A percentile compares a stretch with the other conserved stretches of the same genome.
phyloP scores from a whole-genome alignment of 1,140 invertebrate species.

The Lepidurus couesii region DNA sequence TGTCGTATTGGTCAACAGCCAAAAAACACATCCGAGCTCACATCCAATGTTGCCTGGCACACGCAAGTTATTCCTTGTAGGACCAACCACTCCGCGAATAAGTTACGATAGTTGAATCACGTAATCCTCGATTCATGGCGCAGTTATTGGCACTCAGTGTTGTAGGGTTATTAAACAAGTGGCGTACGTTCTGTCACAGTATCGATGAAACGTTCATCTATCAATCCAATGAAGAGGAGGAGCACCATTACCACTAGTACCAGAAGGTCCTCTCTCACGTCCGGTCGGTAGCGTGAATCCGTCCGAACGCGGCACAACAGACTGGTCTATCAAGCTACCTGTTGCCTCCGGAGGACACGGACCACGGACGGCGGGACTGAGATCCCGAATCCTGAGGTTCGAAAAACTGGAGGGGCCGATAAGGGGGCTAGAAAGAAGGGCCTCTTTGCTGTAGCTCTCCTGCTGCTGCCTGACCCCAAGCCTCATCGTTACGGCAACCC shows the following conservation, averaged over 20 bases:
- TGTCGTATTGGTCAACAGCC: background rate
- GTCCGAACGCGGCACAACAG: conserved; percentile 33
- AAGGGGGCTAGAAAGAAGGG: background rate
- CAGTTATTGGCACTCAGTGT: background rate
- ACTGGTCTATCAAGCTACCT: conserved; percentile 35
- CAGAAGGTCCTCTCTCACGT: conserved; percentile 14
- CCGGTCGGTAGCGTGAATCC: conserved; percentile 35
- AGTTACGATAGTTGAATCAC: background rate
- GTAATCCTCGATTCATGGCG: background rate
- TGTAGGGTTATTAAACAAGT: background rate
- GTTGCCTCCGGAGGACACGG: conserved; percentile 32
- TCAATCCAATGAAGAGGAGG: background rate
- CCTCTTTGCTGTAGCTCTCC: background rate
- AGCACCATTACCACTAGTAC: background rate
- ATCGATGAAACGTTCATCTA: background rate
- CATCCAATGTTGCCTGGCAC: background rate
- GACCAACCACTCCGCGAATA: background rate
- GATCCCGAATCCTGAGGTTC: background rate
- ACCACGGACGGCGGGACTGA: background rate
- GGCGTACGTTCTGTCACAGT: background rate
- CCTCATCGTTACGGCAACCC: conserved; percentile 16
- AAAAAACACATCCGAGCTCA: background rate
- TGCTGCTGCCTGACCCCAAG: background rate
- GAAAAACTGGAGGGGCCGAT: background rate
- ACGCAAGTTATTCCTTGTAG: background rate